Evolutionary conservation across 2,888 invertebrate genomes (phyloP), one percentile per base, ranked within the genome.

Genomic region (Dynastes tityus): DNA sequence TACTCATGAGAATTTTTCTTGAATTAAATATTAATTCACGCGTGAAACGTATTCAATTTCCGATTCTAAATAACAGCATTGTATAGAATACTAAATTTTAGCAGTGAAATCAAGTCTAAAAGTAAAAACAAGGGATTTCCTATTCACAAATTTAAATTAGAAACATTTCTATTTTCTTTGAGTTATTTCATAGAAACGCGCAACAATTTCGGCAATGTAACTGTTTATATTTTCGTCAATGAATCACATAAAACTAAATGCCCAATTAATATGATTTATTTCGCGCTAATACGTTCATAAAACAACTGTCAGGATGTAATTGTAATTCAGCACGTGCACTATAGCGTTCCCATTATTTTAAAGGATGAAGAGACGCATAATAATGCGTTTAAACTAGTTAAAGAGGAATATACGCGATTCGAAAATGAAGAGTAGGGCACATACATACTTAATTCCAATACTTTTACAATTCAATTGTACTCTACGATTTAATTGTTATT

Each of bases 401-500:
- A 78, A 79, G 73, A 80, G 78, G 78, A 37, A 71, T 58, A 78
- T 71, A 51, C 74, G 64, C 55, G 55, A 22, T 22, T 58, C 16
- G 22, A 58, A 8, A 58, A 58, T 58, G 22, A 68, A 32, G 76
- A 81, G 79, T 80, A 80, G 80, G 77, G 63, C 63, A 71, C 77
- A 77, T 58, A 45, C 77, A 58, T 80, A 80, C 74, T 79, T 78
- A 74, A 78, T 67, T 77, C 55, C 61, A 70, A 76, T 65, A 76
- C 65, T 76, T 51, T 73, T 78, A 65, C 63, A 22, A 58, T 55
- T 79, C 61, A 74, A 40, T 78, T 78, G 58, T 75, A 77, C 74
- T 73, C 84, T 83, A 87, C 84, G 55, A 81, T 88, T 87, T 81
- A 63, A 29, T 71, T 68, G 64, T 51, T 71, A 89, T 84, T 79